These are phyloP conservation scores for Eucera pruinosa DNA, from an alignment of 2,888 invertebrate genomes.

Conservation along the genomic window DNA sequence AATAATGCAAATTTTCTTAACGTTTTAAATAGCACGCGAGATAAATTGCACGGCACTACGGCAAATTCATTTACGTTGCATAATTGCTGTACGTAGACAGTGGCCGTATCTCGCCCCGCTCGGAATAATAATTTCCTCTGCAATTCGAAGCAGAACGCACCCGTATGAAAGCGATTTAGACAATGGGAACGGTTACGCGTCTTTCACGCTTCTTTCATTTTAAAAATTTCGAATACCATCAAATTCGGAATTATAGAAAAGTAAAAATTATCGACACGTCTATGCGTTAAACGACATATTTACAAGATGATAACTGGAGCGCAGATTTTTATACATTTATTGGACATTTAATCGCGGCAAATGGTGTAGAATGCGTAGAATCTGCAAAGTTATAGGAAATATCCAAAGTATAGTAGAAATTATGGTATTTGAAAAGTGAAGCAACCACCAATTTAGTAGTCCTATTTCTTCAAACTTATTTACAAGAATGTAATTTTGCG, in stretches of 20 bases:
- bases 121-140: slow-evolving; percentile 18
- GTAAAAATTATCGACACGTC: background rate
- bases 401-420: no score
- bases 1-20: slow-evolving; percentile 31
- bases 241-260: background rate
- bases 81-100: slow-evolving; percentile 16
- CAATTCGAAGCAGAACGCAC: background rate
- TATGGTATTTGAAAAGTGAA: no score
- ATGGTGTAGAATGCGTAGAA: no score
- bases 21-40: slow-evolving; percentile 21
- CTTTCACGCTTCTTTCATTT: background rate
- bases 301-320: no score
- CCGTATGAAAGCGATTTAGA: slow-evolving; percentile 15
- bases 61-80: slow-evolving; percentile 30
- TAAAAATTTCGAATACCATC: background rate
- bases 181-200: no score
- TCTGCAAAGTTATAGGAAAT: no score
- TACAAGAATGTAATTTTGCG: no score
- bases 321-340: no score
- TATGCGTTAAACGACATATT: no score
- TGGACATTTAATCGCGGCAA: no score
- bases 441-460: no score
- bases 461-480: no score
- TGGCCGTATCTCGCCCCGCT: slow-evolving; percentile 9
- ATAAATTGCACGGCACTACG: slow-evolving; percentile 5